A percentile compares a stretch with the other conserved stretches of the same genome.
phyloP scores from a whole-genome alignment of 2,797 vertebrate genomes.

The Lithobates pipiens region DNA sequence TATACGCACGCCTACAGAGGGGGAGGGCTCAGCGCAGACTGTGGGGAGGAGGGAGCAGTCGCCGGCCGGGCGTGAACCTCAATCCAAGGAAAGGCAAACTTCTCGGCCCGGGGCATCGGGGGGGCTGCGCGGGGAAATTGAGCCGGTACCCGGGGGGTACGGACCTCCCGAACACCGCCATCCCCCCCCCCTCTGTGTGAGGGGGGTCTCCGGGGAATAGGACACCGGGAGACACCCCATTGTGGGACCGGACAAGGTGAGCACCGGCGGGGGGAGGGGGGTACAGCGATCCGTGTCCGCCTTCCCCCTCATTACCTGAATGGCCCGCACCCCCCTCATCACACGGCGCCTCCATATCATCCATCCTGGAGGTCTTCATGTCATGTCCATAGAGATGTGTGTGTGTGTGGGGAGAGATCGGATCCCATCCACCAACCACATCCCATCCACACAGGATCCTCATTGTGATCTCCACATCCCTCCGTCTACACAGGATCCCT shows the following conservation, averaged over 20 bases:
- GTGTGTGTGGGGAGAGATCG: too few species aligned
- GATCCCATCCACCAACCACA: too few species aligned
- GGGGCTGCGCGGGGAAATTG: background rate
- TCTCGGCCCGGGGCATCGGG: constrained; percentile 40
- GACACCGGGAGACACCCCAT: background rate
- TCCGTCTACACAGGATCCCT: too few species aligned
- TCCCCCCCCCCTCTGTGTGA: constrained; percentile 55
- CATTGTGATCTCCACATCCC: too few species aligned
- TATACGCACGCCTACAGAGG: background rate
- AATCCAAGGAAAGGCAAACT: constrained; percentile 52
- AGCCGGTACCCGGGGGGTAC: background rate
- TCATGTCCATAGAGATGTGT: too few species aligned
- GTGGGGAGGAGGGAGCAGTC: constrained; percentile 39
- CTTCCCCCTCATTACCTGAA: background rate
- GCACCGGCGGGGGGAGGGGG: background rate
- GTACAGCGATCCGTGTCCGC: too few species aligned
- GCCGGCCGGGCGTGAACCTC: constrained; percentile 59
- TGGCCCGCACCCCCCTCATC: too few species aligned
- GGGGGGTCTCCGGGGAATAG: constrained; percentile 38
- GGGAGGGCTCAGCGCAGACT: background rate
- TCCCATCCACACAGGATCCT: too few species aligned
- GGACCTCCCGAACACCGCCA: background rate
- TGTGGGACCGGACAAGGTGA: constrained; percentile 43
- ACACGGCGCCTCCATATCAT: background rate
- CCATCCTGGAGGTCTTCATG: background rate